phyloP scores from a whole-genome alignment of 2,797 vertebrate species.

The Intellagama lesueurii region DNA sequence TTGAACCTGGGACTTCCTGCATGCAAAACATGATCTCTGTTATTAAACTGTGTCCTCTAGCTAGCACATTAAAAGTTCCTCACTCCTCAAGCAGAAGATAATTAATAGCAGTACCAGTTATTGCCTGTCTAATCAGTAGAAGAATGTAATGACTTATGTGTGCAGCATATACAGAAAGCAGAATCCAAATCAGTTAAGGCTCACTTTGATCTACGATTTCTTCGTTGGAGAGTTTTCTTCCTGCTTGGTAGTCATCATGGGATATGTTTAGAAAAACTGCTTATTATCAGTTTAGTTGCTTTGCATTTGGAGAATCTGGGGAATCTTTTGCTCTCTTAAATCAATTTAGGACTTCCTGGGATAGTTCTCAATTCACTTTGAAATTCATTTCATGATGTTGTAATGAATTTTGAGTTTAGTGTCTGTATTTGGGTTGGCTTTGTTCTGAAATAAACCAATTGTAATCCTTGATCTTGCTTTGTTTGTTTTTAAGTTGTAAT shows the following conservation, averaged over 20 bases:
- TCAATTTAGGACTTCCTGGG: not conserved
- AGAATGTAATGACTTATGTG: too few species aligned
- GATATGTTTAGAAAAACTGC: not conserved
- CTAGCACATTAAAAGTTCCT: not conserved
- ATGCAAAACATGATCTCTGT: not conserved
- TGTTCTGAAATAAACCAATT: not conserved
- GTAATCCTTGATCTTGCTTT: not conserved
- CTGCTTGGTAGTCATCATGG: not conserved
- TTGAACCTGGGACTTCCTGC: not conserved
- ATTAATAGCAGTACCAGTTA: not conserved
- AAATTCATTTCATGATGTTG: constrained; percentile 10
- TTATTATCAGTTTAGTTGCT: not conserved
- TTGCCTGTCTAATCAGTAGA: not conserved
- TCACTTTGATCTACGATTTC: not conserved
- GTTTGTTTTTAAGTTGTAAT: not conserved
- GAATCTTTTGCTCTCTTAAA: constrained; percentile 1
- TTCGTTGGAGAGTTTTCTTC: not conserved
- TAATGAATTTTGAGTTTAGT: not conserved
- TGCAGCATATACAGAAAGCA: not conserved
- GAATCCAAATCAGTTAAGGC: not conserved
- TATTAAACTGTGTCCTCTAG: not conserved
- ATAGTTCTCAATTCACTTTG: constrained; percentile 31
- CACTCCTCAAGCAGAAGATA: not conserved
- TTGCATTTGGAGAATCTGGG: not conserved
- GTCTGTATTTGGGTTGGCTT: constrained; percentile 1